Evolutionary conservation across 2,113 vertebrate genomes (phyloP), one percentile per base, ranked within the genome.

Genomic region (Cepphus grylle): DNA sequence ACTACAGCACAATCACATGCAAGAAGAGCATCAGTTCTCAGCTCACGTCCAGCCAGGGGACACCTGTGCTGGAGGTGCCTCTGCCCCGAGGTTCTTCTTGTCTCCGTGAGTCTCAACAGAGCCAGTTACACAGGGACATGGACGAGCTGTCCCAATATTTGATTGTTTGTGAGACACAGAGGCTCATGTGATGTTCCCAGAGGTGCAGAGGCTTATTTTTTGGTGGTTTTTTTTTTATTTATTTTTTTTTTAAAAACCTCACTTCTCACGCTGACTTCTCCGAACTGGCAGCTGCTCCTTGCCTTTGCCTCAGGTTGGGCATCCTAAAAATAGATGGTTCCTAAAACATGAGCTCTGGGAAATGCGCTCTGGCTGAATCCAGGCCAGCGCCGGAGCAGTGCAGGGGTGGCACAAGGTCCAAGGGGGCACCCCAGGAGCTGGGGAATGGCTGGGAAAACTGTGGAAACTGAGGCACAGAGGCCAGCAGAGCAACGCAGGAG

Each of bases 291-390:
- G 8, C 63, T 72, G 79, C 56, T 94, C 52, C 61, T 85, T 69
- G 79, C 65, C 79, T 95, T 80, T 93, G 82, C 88, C 21, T 71
- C 88, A 88, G 67, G 88, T 96, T 88, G 34, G 82, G 66, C 81
- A 83, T 86, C 93, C 94, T 93, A 93, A 95, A 97, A 96, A 93
- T 88, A 95, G 81, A 67, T 40, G 71, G 90, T 45, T 82, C 94
- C 91, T 77, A 90, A 86, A 92, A 43, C 40, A 61, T 1, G 0
- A 56, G 56, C 78, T 67, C 67, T 62, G 84, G 59, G 43, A 96
- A 92, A 79, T n/a, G 65, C 70, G 50, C 0, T 0, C 66, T 47
- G 53, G n/a, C 83, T 91, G 77, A 93, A 93, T 61, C 83, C 36
- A 14, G 82, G 66, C 16, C 81, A 76, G 79, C 2, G 4, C 70